Conservation (phyloP, 1,140 invertebrate genomes). For the Trichogramma pretiosum region DNA sequence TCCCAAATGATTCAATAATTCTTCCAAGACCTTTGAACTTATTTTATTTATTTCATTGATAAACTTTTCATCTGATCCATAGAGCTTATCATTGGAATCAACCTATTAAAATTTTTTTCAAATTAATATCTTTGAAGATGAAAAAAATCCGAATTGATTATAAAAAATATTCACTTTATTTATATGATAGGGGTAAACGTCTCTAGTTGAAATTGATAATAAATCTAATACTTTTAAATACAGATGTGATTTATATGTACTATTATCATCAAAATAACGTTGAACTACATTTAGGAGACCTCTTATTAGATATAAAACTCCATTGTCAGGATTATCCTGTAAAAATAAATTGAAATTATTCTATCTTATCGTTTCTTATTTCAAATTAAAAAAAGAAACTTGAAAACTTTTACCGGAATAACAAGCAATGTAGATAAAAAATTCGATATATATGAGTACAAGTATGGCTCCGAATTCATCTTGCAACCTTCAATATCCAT, state of each 20-base stretch:
- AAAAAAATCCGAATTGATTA: no score
- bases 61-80: conserved; percentile 82
- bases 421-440: conserved; percentile 78
- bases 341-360: no score
- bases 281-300: conserved; percentile 66
- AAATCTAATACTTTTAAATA: conserved; percentile 67
- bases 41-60: conserved; percentile 71
- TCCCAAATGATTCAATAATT: conserved; percentile 67
- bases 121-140: background rate
- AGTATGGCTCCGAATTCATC: conserved; percentile 61
- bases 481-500: conserved; percentile 68
- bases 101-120: no score
- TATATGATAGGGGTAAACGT: conserved; percentile 72
- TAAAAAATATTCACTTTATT: conserved; percentile 69
- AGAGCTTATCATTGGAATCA: conserved; percentile 88
- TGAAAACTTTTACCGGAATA: conserved; percentile 66
- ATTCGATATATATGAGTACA: conserved; percentile 64
- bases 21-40: conserved; percentile 65
- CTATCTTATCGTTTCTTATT: no score
- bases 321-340: conserved; percentile 78
- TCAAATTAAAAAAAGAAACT: conserved; percentile 9
- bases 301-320: conserved; percentile 68
- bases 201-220: conserved; percentile 64
- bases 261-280: conserved; percentile 57
- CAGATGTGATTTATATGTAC: conserved; percentile 49